Base-by-base conservation (phyloP, 1,140 invertebrate genomes). In the Bombus pascuorum region DNA sequence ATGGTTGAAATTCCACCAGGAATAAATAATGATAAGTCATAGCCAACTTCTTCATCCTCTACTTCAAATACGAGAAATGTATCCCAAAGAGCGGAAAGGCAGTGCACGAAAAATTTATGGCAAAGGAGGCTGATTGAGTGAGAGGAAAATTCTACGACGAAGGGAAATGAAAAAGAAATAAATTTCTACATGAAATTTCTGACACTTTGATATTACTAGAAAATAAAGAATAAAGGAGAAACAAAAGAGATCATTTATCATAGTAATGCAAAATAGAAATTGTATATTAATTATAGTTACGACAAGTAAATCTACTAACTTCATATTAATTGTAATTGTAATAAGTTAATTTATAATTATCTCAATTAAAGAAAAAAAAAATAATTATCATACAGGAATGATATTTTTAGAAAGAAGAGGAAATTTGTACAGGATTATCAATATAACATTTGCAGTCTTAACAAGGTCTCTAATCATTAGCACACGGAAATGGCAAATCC, bases 21-120 rank as follows among this genome's bases (percentile, higher is more conserved):
- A 59, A 78, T 78, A 78, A 78, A 78, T 78, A 77, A 22, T 13
- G 47, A 39, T 78, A 78, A 83, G 28, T 34, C 25, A 3, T 25
- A 25, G 10, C 12, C 42, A 83, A 75, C 72, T 53, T 66, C 75
- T 65, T 66, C 72, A 39, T n/a, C 44, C 18, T 53, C 22, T 53
- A 53, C 47, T 53, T 53, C 47, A 22, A 53, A 53, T 6, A 53
- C 47, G 47, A 53, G 25, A 10, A 77, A 77, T 57, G 15, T 77
- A 42, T 83, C 53, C 3, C 18, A 25, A 72, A 37, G 8, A 66
- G 28, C 18, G 22, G 3, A 39, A 37, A 22, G 57, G 3, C 18
- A 53, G 47, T 53, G 47, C 5, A 53, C 47, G 47, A 53, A 53
- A 53, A 53, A n/a, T 62, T 62, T 62, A 62, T 13, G 59, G 28